Evolutionary conservation across 2,797 vertebrate species (phyloP).

Genomic region (Bradypodion pumilum): DNA sequence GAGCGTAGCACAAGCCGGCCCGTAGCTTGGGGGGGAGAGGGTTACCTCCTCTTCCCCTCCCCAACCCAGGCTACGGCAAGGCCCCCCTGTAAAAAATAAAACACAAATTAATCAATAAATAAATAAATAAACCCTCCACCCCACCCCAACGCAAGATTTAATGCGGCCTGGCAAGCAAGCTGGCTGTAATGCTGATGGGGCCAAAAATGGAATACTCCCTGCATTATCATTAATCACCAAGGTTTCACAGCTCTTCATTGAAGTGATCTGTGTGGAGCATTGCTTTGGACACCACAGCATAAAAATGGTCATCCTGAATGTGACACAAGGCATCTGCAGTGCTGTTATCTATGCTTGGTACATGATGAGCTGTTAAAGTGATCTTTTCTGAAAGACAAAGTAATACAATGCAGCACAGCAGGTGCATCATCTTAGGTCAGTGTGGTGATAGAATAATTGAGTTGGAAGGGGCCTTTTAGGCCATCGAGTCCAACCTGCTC

Average conservation of each 20-base stretch:
- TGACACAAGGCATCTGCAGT: not conserved
- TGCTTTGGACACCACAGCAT: not conserved
- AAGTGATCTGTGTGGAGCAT: not conserved
- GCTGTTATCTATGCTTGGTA: not conserved
- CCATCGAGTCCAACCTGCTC: too few species aligned
- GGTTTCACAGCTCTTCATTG: not conserved
- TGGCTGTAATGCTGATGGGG: not conserved
- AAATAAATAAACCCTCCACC: too few species aligned
- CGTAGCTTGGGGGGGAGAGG: too few species aligned
- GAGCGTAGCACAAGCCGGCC: too few species aligned
- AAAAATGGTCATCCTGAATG: not conserved
- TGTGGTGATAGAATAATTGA: too few species aligned
- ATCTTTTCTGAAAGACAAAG: not conserved
- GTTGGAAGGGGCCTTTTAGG: too few species aligned
- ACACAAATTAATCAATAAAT: too few species aligned
- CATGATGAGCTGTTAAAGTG: not conserved
- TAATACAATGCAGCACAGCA: not conserved
- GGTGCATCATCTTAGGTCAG: not conserved
- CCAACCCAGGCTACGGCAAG: too few species aligned
- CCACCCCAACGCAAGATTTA: too few species aligned
- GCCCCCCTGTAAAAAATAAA: too few species aligned
- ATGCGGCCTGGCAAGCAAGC: too few species aligned
- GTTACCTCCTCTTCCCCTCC: too few species aligned
- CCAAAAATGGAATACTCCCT: not conserved
- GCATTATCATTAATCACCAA: not conserved